A percentile compares a stretch with the other conserved stretches of the same genome.
Conservation (phyloP, 1,140 invertebrate species). For the Hylaeus anthracinus region DNA sequence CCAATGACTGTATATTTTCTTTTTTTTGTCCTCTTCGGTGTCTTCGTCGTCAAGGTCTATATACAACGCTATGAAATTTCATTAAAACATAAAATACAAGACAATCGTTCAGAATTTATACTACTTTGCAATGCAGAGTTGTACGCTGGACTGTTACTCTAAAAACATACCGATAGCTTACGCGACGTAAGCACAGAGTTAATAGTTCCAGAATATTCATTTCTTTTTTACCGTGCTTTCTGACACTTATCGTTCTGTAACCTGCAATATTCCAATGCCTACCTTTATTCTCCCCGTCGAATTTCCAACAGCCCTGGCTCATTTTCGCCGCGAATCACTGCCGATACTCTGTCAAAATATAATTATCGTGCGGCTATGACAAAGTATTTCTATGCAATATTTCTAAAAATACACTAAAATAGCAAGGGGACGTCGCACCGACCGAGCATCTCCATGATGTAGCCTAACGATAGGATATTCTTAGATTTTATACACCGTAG, state of each 20-base stretch:
- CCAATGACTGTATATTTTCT: constrained; percentile 84
- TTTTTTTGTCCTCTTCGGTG: constrained; percentile 71
- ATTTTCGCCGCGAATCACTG: constrained; percentile 66
- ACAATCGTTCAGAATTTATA: neutral
- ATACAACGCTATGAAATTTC: constrained; percentile 80
- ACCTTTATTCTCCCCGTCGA: constrained; percentile 83
- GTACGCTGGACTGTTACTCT: neutral
- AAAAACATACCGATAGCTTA: neutral
- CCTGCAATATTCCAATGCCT: constrained; percentile 36
- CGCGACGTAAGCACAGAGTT: neutral
- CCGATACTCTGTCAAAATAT: constrained; percentile 48
- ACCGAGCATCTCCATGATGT: constrained; percentile 53
- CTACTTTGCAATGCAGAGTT: neutral
- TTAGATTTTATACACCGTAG: constrained; percentile 24
- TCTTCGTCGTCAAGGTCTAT: constrained; percentile 83
- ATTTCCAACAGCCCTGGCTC: constrained; percentile 83
- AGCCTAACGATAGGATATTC: constrained; percentile 23
- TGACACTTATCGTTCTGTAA: constrained; percentile 41
- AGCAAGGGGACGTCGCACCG: constrained; percentile 53
- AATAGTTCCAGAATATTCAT: neutral
- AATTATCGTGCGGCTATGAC: constrained; percentile 18
- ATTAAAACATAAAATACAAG: neutral
- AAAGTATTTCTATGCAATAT: constrained; percentile 65
- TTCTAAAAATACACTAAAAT: constrained; percentile 73
- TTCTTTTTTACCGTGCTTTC: neutral